Base-by-base conservation (phyloP, 2,797 vertebrate species). In the Enteromius radiatus region DNA sequence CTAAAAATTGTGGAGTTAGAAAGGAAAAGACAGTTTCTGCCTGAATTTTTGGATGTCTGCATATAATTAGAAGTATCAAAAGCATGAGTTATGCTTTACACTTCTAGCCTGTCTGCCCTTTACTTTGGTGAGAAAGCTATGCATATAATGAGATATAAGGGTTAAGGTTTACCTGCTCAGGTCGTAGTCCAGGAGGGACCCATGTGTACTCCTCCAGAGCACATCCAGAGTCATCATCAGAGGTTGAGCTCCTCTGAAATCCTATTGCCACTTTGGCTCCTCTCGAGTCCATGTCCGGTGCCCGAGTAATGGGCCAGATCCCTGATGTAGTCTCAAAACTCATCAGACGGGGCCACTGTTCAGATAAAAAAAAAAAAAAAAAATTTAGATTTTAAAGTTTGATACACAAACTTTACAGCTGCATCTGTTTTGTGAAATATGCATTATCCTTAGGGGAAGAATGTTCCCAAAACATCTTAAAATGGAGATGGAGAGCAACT, bases 181-280 rank as follows among this genome's bases (percentile, higher is more conserved):
- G 96, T 74, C 96, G 92, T 80, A 99, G 95, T 76, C 97, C 97
- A 0, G 97, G 97, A 2, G 98, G 98, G 10, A 99, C 97, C 98
- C 98, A 99, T 0, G 96, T 95, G 0, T 99, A 99, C 89, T 99
- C 98, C 90, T 99, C 98, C 91, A 99, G 86, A 0, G 97, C 97
- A 49, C 97, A 99, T n/a, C 98, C 98, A 0, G 97, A 99, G 88
- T 99, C 98, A 0, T 99, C 98, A 0, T 99, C 98, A 0, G 98
- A 99, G 0, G 97, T 97, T 89, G 98, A 99, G 89, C 97, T 98
- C 89, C 96, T 94, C 92, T 98, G 97, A 88, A 97, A 98, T 33
- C 95, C 97, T 2, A 95, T 93, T 2, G 95, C 90, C 0, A 96
- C 93, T 86, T 96, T 98, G 87, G 92, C 94, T 14, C 94, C 87